These are phyloP conservation scores for Porites evermanni DNA, from an alignment of 92 coral and sea anemone genomes.

Conservation along the genomic window DNA sequence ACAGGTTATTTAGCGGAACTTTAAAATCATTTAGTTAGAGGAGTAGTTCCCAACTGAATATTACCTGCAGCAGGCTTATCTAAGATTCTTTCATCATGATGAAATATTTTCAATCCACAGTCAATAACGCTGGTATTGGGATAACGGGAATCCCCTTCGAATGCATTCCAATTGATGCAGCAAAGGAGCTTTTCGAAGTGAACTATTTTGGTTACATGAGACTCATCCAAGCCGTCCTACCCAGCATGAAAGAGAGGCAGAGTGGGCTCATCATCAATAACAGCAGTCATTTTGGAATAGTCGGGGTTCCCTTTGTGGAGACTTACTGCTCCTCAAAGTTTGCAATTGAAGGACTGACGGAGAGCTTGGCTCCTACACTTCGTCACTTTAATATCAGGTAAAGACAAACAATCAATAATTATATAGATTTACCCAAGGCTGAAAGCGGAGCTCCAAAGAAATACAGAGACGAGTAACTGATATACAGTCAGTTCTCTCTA, in stretches of 20 bases:
- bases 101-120: constrained; percentile 63
- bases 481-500: too few relatives aligned
- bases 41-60: too few relatives aligned
- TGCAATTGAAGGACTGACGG: constrained; percentile 84
- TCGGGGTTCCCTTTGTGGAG: constrained; percentile 69
- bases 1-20: too few relatives aligned
- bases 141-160: constrained; percentile 58
- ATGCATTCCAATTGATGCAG: constrained; percentile 50
- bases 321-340: constrained; percentile 82
- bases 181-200: constrained; percentile 64
- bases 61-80: constrained; percentile 44
- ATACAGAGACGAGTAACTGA: too few relatives aligned
- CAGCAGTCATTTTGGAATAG: constrained; percentile 69
- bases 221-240: constrained; percentile 79
- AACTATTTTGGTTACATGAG: constrained; percentile 82
- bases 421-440: too few relatives aligned
- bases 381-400: constrained; percentile 74
- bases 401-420: neutral
- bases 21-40: too few relatives aligned
- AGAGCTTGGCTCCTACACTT: constrained; percentile 73
- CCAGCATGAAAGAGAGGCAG: constrained; percentile 77
- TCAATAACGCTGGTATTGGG: constrained; percentile 87
- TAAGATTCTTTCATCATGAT: constrained; percentile 84
- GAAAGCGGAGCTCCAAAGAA: too few relatives aligned
- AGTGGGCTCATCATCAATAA: constrained; percentile 54